Evolutionary conservation across 2,113 vertebrate species (phyloP).

Genomic region (Loxodonta africana): DNA sequence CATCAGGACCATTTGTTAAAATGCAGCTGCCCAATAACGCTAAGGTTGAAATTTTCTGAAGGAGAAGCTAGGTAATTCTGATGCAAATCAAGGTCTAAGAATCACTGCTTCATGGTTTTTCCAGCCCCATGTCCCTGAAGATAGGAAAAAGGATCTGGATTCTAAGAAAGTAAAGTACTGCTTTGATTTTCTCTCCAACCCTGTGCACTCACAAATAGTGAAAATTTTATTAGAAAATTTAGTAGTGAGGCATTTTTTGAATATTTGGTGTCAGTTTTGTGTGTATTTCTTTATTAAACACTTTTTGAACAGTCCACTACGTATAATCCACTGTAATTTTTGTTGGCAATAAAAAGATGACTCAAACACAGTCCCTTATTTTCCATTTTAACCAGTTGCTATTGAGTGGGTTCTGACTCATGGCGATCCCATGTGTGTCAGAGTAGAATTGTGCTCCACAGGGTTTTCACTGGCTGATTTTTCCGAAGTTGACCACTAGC

Average conservation of each 20-base stretch:
- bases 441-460: too few relatives aligned
- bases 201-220: neutral
- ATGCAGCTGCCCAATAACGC: neutral
- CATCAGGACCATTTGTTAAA: neutral
- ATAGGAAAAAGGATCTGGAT: neutral
- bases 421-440: too few relatives aligned
- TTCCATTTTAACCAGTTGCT: too few relatives aligned
- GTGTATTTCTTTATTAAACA: neutral
- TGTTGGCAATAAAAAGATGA: constrained; percentile 24
- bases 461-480: too few relatives aligned
- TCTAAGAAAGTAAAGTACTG: neutral
- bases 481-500: too few relatives aligned
- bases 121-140: neutral
- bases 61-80: neutral
- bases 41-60: constrained; percentile 1
- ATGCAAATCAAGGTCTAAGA: neutral
- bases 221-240: constrained; percentile 38
- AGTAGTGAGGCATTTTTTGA: neutral
- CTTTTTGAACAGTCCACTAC: neutral
- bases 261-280: neutral
- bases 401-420: too few relatives aligned
- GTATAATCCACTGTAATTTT: constrained; percentile 22
- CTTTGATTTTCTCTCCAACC: neutral
- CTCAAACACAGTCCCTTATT: neutral
- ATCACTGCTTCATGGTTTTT: neutral